A percentile compares a stretch with the other conserved stretches of the same genome.
Conservation (phyloP, 2,113 vertebrate genomes). For the Phylloscopus trochilus region DNA sequence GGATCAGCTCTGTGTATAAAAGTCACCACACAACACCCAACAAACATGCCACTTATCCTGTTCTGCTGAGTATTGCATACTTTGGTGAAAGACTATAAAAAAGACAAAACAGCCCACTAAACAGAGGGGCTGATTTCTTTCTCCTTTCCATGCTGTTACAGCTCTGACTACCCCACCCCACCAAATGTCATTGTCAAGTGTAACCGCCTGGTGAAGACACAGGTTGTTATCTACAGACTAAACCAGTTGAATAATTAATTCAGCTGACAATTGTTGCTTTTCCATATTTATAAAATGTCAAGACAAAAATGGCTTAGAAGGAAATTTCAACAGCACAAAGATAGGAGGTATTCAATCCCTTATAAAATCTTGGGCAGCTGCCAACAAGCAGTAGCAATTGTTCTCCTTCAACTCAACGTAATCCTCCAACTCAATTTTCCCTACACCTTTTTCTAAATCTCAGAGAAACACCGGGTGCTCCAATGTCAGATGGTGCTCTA, state of each 20-base stretch:
- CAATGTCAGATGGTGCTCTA: neutral
- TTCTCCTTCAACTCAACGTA: neutral
- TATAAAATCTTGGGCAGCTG: neutral
- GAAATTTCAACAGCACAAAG: neutral
- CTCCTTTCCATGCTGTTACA: neutral
- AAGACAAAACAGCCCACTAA: neutral
- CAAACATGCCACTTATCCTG: fast-evolving
- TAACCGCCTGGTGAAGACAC: neutral
- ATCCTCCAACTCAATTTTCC: neutral
- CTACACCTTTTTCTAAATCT: neutral
- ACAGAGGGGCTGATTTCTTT: neutral
- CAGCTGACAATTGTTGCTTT: neutral
- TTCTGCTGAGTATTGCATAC: neutral
- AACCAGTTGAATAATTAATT: neutral
- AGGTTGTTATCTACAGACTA: neutral
- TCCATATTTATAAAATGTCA: neutral
- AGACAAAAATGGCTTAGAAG: neutral
- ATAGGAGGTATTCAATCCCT: neutral
- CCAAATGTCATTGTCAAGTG: neutral
- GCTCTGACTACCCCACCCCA: neutral
- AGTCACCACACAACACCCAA: neutral
- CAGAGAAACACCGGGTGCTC: neutral
- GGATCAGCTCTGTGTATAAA: neutral
- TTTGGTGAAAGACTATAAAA: neutral
- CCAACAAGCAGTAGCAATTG: neutral